These are phyloP conservation scores for Isichthys henryi DNA, from an alignment of 2,113 vertebrate species.

Conservation along the genomic window DNA sequence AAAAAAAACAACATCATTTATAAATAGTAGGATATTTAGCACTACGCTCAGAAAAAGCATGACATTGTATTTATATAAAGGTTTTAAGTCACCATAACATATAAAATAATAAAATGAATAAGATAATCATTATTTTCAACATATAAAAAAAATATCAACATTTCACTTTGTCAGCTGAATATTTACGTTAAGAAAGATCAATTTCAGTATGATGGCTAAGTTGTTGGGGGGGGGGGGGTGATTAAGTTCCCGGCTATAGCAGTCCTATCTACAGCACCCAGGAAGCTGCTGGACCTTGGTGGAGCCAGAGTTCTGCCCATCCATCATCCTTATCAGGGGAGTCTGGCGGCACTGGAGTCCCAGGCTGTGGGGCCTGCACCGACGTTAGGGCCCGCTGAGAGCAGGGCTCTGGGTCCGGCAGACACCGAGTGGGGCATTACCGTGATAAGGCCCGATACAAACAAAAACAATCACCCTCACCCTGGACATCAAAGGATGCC, in stretches of 20 bases:
- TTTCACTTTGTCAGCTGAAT: neutral
- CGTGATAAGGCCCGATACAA: constrained; percentile 62
- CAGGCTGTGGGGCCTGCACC: constrained; percentile 49
- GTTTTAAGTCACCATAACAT: neutral
- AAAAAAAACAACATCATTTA: neutral
- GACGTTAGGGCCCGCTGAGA: constrained; percentile 35
- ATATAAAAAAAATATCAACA: neutral
- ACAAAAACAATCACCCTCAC: constrained; percentile 68
- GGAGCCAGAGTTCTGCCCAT: constrained; percentile 82
- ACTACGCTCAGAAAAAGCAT: neutral
- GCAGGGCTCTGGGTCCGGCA: constrained; percentile 22
- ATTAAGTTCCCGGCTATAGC: neutral
- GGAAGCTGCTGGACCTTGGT: constrained; percentile 66
- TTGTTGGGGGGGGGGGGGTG: neutral
- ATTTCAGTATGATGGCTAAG: neutral
- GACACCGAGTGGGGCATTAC: constrained; percentile 45
- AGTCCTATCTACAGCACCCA: constrained; percentile 62
- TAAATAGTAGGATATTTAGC: neutral
- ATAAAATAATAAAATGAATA: neutral
- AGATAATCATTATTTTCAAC: neutral
- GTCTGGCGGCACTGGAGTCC: constrained; percentile 63
- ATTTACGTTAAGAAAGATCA: neutral
- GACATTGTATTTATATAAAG: neutral
- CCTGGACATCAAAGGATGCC: constrained; percentile 72
- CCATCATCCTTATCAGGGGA: constrained; percentile 86